Conservation (phyloP, 2,113 vertebrate species). For the Ictidomys tridecemlineatus region DNA sequence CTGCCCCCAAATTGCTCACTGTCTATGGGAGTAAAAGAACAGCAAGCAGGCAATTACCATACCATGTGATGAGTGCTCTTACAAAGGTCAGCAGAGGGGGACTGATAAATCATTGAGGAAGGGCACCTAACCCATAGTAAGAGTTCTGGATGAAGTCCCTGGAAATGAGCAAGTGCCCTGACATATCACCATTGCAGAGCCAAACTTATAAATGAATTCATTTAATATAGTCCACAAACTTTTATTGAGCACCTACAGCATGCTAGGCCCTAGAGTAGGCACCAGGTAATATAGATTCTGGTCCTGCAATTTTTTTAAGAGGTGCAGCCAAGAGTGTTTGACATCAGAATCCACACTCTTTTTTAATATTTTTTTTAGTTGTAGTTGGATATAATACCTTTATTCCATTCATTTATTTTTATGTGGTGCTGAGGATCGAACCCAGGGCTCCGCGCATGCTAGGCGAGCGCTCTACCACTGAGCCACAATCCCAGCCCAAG, state of each 20-base stretch:
- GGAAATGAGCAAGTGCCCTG: background rate
- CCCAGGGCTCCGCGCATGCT: no score
- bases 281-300: background rate
- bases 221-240: background rate
- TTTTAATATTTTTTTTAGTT: no score
- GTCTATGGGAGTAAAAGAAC: background rate
- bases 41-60: background rate
- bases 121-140: background rate
- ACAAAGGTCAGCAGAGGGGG: background rate
- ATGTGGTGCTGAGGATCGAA: no score
- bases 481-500: no score
- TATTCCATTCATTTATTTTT: no score
- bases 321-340: no score
- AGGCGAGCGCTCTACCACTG: no score
- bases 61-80: background rate
- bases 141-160: background rate
- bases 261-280: background rate
- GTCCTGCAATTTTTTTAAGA: background rate
- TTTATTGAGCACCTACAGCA: conserved; percentile 14
- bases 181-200: background rate
- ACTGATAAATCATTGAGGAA: background rate
- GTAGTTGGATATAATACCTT: no score
- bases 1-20: background rate
- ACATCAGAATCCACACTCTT: no score
- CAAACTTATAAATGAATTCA: conserved; percentile 46